These are phyloP conservation scores for Agriopis marginaria DNA, from an alignment of 2,888 invertebrate genomes.

Conservation along the genomic window DNA sequence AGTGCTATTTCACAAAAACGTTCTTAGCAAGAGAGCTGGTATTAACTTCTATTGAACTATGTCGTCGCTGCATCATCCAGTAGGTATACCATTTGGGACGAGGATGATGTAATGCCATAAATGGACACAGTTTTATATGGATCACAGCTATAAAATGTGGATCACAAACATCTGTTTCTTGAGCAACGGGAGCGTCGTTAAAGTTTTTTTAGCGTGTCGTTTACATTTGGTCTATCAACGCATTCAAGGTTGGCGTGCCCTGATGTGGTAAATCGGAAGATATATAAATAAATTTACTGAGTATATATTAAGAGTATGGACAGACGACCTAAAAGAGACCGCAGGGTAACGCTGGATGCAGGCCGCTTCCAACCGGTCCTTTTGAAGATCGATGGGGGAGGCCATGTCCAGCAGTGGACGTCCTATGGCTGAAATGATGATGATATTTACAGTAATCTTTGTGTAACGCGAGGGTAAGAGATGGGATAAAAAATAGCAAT, in stretches of 20 bases:
- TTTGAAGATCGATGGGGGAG: no score
- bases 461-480: background rate
- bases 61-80: constrained; percentile 35
- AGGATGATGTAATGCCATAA: constrained; percentile 60
- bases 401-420: no score
- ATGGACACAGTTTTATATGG: constrained; percentile 47
- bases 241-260: constrained; percentile 30
- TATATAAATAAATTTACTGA: background rate
- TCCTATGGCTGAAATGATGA: no score
- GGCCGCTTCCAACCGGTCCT: no score
- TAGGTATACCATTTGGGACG: constrained; percentile 33
- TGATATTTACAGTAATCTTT: background rate
- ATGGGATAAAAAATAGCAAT: background rate
- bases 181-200: constrained; percentile 35
- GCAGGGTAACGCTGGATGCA: no score
- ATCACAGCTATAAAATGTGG: constrained; percentile 26
- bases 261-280: background rate
- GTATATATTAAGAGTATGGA: no score
- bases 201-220: constrained; percentile 28
- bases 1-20: constrained; percentile 10
- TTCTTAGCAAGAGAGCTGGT: background rate
- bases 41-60: constrained; percentile 10
- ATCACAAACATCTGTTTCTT: constrained; percentile 43
- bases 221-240: constrained; percentile 31
- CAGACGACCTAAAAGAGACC: no score